Base-by-base conservation (phyloP, 1,140 invertebrate genomes). In the Scaptomyza montana region DNA sequence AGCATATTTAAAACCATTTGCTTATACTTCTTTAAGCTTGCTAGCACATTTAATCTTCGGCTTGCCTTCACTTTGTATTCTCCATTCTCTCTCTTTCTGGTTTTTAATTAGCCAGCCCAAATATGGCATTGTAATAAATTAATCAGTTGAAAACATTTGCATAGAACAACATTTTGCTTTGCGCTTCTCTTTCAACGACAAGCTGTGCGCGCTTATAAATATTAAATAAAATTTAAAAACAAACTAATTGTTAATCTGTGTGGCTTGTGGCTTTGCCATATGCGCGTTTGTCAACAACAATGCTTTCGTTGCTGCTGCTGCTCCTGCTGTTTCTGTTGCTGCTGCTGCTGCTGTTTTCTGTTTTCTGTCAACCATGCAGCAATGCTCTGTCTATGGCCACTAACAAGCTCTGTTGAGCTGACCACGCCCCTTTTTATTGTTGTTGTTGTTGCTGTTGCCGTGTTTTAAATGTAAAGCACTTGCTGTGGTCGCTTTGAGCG, bases 381-480 rank as follows among this genome's bases (percentile, higher is more conserved):
- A 28, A 30, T 74, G 25, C 46, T 46, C 19, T 61, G 28, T 61
- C 53, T 63, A 56, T 61, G 55, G 71, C 75, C 76, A 78, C 76
- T 76, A 75, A 78, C 76, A 78, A 75, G 73, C 76, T 72, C 62
- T 47, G 62, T 33, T 57, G 39, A 51, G 41, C 45, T 33, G 53
- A 45, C 57, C 66, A 45, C 43, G 36, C 61, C 33, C 36, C 41
- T 41, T 59, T 13, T 30, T 39, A 16, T 41, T 62, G 47, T 30
- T 62, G 49, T 47, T 49, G 33, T 39, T 2, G 28, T 64, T 56
- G 39, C 28, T 72, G 62, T 19, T 55, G 61, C 65, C 74, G 77
- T 86, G 79, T 78, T 86, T 86, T 78, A 87, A 86, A 82, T 87
- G 84, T 78, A 87, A 89, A 87, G 82, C 84, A 87, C 82, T 87